Evolutionary conservation across 2,797 vertebrate species (phyloP).

Genomic region (Trichosurus vulpecula): DNA sequence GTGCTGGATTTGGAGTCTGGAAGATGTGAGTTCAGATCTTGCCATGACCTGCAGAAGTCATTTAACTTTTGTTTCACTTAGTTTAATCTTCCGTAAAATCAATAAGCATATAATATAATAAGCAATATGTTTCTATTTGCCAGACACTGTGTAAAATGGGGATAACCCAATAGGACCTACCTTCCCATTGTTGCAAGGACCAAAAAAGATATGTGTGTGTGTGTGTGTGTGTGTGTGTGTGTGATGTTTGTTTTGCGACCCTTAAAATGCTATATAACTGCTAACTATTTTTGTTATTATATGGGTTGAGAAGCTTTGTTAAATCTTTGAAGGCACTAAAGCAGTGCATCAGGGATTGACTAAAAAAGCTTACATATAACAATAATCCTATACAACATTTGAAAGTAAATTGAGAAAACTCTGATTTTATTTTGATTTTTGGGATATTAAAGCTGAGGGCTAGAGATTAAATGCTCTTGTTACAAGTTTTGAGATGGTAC

Average conservation of each 20-base stretch:
- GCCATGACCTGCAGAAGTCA: background rate
- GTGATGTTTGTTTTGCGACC: background rate
- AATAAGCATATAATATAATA: too few relatives aligned
- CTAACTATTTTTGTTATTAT: background rate
- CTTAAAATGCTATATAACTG: background rate
- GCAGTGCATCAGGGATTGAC: background rate
- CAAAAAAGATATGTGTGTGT: background rate
- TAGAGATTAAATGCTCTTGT: background rate
- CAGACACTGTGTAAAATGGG: background rate
- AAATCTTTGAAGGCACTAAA: background rate
- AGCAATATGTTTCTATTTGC: background rate
- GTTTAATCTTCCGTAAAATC: background rate
- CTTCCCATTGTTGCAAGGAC: background rate
- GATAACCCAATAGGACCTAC: background rate
- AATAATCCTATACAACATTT: background rate
- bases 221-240: background rate
- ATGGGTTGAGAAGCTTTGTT: background rate
- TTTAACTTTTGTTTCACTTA: background rate
- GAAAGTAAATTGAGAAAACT: background rate
- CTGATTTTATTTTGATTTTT: background rate
- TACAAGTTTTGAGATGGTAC: background rate
- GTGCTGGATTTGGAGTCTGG: background rate
- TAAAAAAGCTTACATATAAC: background rate
- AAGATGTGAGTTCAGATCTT: background rate
- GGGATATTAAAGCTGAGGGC: background rate